Evolutionary conservation across 2,797 vertebrate species (phyloP), one percentile per base, ranked within the genome.

Genomic region (Allobates femoralis): DNA sequence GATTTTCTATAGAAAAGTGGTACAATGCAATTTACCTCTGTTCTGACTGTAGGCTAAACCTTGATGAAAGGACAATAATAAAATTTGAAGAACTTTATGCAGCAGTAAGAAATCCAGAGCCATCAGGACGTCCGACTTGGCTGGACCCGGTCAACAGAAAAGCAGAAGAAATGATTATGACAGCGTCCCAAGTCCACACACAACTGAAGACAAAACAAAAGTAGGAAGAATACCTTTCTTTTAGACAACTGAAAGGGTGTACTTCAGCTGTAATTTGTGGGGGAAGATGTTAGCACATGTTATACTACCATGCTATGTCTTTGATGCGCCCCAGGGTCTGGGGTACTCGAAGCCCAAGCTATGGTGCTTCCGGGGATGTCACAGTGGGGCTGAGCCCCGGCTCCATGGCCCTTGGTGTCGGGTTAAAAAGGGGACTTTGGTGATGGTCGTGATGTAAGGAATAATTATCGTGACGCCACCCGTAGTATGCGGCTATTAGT

Each of bases 61-160:
- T 91, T 26, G 83, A 89, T 75, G 90, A 90, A 66, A 77, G 89
- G 77, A 71, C 71, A 4, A 64, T 84, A 55, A 75, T 92, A 69
- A 91, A 83, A 50, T 89, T 90, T 81, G 85, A 91, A 37, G 90
- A 90, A 50, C 85, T 92, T 18, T 88, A 90, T 67, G 67, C 89
- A 53, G 90, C 87, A 21, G 58, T 90, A 62, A 60, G 71, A 81
- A 86, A 89, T 15, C 82, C 88, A 7, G 37, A 85, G 51, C 1
- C 73, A 6, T 56, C 81, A 21, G 86, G 84, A 64, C 84, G 73
- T 3, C 88, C 89, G 14, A 60, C 85, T 2, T 84, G 71, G 77
- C 76, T 89, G 26, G 69, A 88, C 78, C 84, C 80, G 8, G 55
- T 89, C n/a, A 89, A 26, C 73, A 80, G 83, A 55, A 87, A 53